These are phyloP conservation scores for Euplagia quadripunctaria DNA, from an alignment of 2,888 invertebrate genomes.

Conservation along the genomic window DNA sequence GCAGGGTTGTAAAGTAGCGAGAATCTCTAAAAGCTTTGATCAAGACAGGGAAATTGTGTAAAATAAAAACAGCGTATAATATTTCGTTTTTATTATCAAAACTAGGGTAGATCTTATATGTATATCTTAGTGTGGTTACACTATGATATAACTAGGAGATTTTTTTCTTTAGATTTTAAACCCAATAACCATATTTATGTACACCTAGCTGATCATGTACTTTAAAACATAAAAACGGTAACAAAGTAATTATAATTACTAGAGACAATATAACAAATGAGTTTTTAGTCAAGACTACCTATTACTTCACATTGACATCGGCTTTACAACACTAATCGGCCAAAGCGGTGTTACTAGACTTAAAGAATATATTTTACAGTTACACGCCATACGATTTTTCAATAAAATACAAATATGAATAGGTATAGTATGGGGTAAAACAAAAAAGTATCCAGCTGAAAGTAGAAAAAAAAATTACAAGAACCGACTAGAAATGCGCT, in stretches of 20 bases:
- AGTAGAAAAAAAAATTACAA: neutral
- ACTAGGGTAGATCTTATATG: neutral
- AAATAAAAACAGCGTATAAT: neutral
- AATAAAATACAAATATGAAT: neutral
- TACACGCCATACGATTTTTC: neutral
- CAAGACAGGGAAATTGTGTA: neutral
- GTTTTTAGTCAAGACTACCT: neutral
- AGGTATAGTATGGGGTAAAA: neutral
- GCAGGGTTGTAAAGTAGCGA: too few relatives aligned
- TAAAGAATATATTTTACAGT: neutral
- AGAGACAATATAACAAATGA: neutral
- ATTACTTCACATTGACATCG: neutral
- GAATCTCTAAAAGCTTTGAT: too few relatives aligned
- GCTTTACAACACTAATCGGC: neutral
- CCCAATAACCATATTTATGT: neutral
- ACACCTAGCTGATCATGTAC: neutral
- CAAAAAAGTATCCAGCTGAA: neutral
- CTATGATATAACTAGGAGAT: neutral
- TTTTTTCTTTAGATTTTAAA: neutral
- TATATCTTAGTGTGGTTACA: neutral
- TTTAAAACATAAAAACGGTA: neutral
- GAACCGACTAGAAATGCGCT: too few relatives aligned
- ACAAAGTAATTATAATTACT: neutral
- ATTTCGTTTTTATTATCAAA: neutral
- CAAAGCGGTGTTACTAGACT: neutral